Base-by-base conservation (phyloP, 2,888 invertebrate species). In the Ptychoptera contaminata region DNA sequence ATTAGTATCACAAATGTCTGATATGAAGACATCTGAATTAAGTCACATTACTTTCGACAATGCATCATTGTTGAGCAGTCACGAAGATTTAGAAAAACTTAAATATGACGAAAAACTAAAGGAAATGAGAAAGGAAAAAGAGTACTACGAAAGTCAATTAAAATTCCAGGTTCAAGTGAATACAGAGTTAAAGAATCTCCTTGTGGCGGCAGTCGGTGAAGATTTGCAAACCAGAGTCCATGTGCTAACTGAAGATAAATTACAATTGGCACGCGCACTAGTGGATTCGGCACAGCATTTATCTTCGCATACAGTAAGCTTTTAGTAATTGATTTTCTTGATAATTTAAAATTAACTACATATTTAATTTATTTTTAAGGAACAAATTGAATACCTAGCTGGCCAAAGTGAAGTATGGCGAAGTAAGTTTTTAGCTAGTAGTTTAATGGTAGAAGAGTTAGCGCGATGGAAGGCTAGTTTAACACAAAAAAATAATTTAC, bases 391-490 rank as follows among this genome's bases (percentile, higher is more conserved):
- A 61, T 86, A 85, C 74, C 67, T 94, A 34, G 85, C 88, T 14
- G 90, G 93, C 0, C 91, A 93, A 58, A 90, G 91, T 60, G 93
- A 96, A 68, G 90, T 94, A 42, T 96, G 93, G 93, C 75, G 91
- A 50, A 92, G 91, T 60, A 96, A 94, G 74, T 96, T 91, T 65
- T 70, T 93, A 53, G 93, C 94, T 16, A 88, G 88, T 69, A 91
- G 92, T 61, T 74, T 92, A 46, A 86, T 93, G 82, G 83, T 91
- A 2, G 92, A 93, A 66, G 92, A 93, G 66, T 63, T 92, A 51
- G 90, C 90, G 1, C 73, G 79, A 53, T 87, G 87, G 76, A 90
- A 91, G 61, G 83, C 83, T 40, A 73, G 79, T 44, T 68, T 91
- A 16, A 76, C 76, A 12, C 79, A 80, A 51, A 66, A 65, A 44